Evolutionary conservation across 2,888 invertebrate species (phyloP).

Genomic region (Chymomyza caudatula): DNA sequence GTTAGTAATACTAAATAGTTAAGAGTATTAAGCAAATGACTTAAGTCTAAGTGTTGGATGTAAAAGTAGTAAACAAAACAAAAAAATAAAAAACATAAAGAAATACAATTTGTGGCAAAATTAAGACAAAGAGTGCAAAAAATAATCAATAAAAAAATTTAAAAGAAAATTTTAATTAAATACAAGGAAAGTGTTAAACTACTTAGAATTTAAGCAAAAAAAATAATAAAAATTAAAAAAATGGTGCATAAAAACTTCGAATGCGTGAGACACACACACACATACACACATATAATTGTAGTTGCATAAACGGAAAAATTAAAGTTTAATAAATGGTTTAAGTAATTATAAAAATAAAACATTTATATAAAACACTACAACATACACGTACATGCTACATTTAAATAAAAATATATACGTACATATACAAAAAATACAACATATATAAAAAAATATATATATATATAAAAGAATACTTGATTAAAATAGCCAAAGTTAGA

Average conservation of each 20-base stretch:
- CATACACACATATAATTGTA: neutral
- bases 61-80: neutral
- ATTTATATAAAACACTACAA: slow-evolving; percentile 28
- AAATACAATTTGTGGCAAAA: neutral
- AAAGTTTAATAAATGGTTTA: neutral
- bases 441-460: slow-evolving; percentile 23
- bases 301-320: neutral
- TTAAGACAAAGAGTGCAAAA: neutral
- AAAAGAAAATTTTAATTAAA: neutral
- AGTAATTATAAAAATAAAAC: neutral
- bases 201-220: neutral
- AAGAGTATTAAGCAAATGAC: neutral
- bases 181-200: neutral
- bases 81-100: no score
- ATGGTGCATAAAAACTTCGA: slow-evolving; percentile 9
- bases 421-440: slow-evolving; percentile 15
- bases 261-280: neutral
- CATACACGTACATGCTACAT: slow-evolving; percentile 17
- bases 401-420: slow-evolving; percentile 24
- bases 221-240: neutral
- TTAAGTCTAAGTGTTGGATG: neutral
- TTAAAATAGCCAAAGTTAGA: slow-evolving; percentile 9
- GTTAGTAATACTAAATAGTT: neutral
- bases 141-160: neutral
- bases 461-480: neutral